Base-by-base conservation (phyloP, 2,888 invertebrate genomes). In the Sinohyriopsis cumingii region DNA sequence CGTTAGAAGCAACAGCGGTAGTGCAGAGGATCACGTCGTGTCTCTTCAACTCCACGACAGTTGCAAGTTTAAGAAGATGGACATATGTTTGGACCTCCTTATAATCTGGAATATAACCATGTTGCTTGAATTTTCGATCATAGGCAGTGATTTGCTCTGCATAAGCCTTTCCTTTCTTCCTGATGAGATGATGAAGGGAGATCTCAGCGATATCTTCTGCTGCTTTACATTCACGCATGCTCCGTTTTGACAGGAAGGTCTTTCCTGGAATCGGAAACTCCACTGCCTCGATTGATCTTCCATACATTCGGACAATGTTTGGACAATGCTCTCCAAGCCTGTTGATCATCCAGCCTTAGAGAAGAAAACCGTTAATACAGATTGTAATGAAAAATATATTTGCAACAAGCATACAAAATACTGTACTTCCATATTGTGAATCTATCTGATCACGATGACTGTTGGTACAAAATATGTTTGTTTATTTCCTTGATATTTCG, bases 241-340 rank as follows among this genome's bases (percentile, higher is more conserved):
- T 60, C n/a, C 72, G 72, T 22, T 57, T 67, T 18, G 61, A 24
- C 15, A 73, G 59, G 28, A 68, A 59, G 28, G 73, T 67, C 24
- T 73, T 71, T 3, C 71, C 65, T 12, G 86, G 86, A 15, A 83
- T 63, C 12, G 86, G 86, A 64, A 75, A 86, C 56, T 78, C 78
- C 18, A 69, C 65, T n/a, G 67, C 56, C 66, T 80, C 86, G 54
- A 81, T 66, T 0, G 75, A 65, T 25, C 74, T 71, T 19, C 83
- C 77, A 70, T 84, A 86, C 28, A 86, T 73, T 59, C 86, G 72
- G 19, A 86, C 71, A 5, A 86, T 73, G 55, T 75, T 75, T 5
- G 81, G 79, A 63, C 78, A 76, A 6, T 71, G 54, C 1, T 66
- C 62, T 3, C 72, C 77, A n/a, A 84, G 71, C 24, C 68, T 75